These are phyloP conservation scores for Pheosia gnoma DNA, from an alignment of 2,888 invertebrate genomes.

Conservation along the genomic window DNA sequence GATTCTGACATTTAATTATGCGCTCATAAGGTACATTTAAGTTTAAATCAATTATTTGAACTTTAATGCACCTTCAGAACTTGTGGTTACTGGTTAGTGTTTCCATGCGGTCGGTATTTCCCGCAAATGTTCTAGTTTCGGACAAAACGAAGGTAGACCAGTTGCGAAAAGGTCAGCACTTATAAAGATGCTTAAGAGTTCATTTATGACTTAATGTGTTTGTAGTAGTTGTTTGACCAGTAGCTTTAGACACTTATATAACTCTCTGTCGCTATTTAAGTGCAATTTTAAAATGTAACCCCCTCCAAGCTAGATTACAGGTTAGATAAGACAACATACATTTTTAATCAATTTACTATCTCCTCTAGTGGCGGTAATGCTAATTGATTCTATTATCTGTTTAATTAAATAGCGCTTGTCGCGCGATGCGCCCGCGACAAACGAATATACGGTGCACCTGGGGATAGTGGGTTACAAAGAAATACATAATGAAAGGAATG, in stretches of 20 bases:
- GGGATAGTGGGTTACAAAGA: conserved; percentile 44
- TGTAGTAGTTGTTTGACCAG: too few relatives aligned
- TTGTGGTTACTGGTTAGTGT: conserved; percentile 2
- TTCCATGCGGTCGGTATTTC: background rate
- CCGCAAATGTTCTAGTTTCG: conserved; percentile 1
- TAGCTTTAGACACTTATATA: too few relatives aligned
- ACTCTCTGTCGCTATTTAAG: too few relatives aligned
- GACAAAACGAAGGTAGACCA: background rate
- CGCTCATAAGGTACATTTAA: background rate
- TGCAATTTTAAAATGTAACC: too few relatives aligned
- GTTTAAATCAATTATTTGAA: background rate
- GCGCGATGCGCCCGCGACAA: conserved; percentile 10
- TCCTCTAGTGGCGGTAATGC: background rate
- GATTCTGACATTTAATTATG: background rate
- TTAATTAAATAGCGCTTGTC: conserved; percentile 27
- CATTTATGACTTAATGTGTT: too few relatives aligned
- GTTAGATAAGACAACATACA: background rate
- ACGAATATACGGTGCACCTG: conserved; percentile 30
- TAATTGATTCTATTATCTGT: background rate
- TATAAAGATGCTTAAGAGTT: background rate
- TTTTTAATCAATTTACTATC: conserved; percentile 1
- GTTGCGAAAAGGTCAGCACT: conserved; percentile 2
- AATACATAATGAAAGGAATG: conserved; percentile 20
- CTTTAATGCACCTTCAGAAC: background rate
- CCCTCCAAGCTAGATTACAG: too few relatives aligned